Evolutionary conservation across 2,113 vertebrate genomes (phyloP).

Genomic region (Chaetura pelagica): DNA sequence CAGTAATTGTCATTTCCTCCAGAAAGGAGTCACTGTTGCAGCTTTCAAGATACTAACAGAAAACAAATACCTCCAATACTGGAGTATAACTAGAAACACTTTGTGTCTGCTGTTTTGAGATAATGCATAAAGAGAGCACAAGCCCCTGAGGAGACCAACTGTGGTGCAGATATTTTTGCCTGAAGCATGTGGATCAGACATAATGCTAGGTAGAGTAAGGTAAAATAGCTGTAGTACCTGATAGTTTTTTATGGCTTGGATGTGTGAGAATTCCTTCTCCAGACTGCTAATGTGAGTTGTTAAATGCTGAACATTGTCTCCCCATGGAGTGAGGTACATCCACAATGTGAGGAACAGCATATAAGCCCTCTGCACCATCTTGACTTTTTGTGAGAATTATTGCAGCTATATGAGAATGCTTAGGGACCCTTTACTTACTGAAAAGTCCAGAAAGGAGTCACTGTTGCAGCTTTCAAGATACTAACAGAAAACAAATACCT

Average conservation of each 20-base stretch:
- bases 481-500: conserved; percentile 17
- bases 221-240: background rate
- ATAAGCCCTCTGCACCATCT: background rate
- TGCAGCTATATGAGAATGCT: background rate
- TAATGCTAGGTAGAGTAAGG: background rate
- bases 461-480: conserved; percentile 3
- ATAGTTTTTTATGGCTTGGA: background rate
- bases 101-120: conserved; percentile 12
- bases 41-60: conserved; percentile 10
- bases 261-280: background rate
- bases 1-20: conserved; percentile 31
- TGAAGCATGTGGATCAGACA: conserved; percentile 7
- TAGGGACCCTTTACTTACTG: background rate
- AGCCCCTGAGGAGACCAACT: conserved; percentile 8
- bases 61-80: background rate
- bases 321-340: background rate
- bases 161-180: conserved; percentile 27
- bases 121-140: background rate
- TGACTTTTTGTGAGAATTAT: background rate
- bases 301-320: background rate
- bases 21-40: background rate
- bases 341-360: background rate
- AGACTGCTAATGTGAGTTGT: background rate
- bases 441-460: background rate
- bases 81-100: background rate